Conservation (phyloP, 2,113 vertebrate species). For the Urocynchramus pylzowi region DNA sequence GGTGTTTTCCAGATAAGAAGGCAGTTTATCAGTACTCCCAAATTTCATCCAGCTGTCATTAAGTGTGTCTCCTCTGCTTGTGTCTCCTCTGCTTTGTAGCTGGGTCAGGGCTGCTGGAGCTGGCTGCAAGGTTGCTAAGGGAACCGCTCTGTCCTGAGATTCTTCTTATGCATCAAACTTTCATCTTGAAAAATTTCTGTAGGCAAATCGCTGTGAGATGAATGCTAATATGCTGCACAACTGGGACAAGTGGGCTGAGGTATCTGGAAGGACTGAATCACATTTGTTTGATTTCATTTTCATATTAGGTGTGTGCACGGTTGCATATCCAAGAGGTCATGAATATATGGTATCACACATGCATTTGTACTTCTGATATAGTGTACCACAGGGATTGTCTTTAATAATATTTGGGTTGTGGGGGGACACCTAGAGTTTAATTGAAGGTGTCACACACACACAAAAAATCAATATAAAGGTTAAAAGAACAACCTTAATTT, state of each 20-base stretch:
- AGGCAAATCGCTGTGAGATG: slow-evolving; percentile 74
- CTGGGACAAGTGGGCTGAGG: slow-evolving; percentile 49
- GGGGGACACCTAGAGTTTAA: background rate
- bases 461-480: background rate
- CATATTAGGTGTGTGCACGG: slow-evolving; percentile 1
- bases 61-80: slow-evolving; percentile 63
- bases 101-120: slow-evolving; percentile 74
- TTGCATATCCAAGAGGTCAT: background rate
- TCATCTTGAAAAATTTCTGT: slow-evolving; percentile 80
- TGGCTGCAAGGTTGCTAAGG: slow-evolving; percentile 80
- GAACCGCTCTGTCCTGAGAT: slow-evolving; percentile 77
- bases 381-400: background rate
- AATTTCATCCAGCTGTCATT: slow-evolving; percentile 76
- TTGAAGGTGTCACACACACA: background rate
- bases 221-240: slow-evolving; percentile 71
- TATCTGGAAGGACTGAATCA: slow-evolving; percentile 45
- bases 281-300: slow-evolving; percentile 57
- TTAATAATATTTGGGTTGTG: background rate
- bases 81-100: slow-evolving; percentile 79
- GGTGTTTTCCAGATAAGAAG: slow-evolving; percentile 75
- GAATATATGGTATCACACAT: background rate
- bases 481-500: background rate
- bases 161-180: slow-evolving; percentile 74
- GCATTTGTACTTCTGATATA: background rate
- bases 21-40: slow-evolving; percentile 74